Evolutionary conservation across 2,113 vertebrate genomes (phyloP), one percentile per base, ranked within the genome.

Genomic region (Archocentrus centrarchus): DNA sequence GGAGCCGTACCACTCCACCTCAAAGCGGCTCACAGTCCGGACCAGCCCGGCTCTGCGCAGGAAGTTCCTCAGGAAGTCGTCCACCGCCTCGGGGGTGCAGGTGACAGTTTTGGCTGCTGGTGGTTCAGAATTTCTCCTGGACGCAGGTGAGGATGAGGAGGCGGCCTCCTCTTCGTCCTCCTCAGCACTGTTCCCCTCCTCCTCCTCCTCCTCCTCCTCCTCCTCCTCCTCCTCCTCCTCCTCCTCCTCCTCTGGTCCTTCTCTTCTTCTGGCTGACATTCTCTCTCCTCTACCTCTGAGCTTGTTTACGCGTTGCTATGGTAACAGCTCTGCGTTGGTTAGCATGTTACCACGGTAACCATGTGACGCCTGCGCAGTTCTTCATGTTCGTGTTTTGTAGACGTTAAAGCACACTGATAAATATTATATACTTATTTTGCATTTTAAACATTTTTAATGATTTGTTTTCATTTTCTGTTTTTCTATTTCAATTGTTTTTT

Each of bases 61-160:
- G 86, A 98, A 97, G 93, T 98, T 99, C 88, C 97, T 96, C 41
- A 99, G 87, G 89, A 97, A 98, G 91, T 98, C 97, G 68, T 99
- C 97, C 84, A 98, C 95, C 0, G 93, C 78, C 94, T 98, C 97
- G 18, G 95, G 96, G 70, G 88, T 66, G 75, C 89, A 86, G 15
- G 61, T 60, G 11, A 94, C 3, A 0, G 75, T 14, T 50, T 58
- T 58, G 3, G 17, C 82, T 47, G 32, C 32, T 4, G 44, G 35
- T 76, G 90, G 53, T 59, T 93, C 66, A 20, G 44, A 13, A 32
- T 70, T 82, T 55, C 78, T 58, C 1, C 11, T 70, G 66, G 66
- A 24, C 30, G 15, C 17, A 13, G 17, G 82, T 70, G 41, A 88
- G 92, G 90, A 15, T 4, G 47, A 59, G 39, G 47, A 64, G 4